Evolutionary conservation across 1,140 invertebrate species (phyloP).

Genomic region (Brachystomella parvula): DNA sequence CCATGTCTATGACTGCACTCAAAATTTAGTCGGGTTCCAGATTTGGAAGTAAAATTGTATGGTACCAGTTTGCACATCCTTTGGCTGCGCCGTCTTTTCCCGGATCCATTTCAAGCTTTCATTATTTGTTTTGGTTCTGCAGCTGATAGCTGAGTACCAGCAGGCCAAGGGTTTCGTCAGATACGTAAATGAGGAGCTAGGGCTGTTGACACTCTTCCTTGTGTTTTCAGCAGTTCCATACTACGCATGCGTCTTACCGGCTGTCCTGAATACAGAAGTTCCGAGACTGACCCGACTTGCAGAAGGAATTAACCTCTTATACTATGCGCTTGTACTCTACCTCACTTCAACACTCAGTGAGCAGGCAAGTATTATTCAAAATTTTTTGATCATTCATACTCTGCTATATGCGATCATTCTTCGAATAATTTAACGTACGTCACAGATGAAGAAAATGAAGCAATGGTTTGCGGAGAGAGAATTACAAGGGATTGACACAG

Average conservation of each 20-base stretch:
- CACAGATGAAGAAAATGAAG: neutral
- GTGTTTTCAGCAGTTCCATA: neutral
- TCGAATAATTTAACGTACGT: neutral
- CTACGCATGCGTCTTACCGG: neutral
- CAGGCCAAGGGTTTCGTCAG: neutral
- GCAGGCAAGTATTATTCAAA: neutral
- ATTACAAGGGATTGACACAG: neutral
- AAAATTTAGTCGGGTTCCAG: neutral
- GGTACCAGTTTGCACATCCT: neutral
- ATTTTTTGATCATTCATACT: neutral
- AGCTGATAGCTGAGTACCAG: neutral
- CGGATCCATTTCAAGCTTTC: too few species aligned
- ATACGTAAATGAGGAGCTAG: neutral
- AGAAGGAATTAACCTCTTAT: neutral
- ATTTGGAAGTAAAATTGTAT: neutral
- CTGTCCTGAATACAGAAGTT: neutral
- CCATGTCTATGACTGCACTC: neutral
- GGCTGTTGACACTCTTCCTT: neutral
- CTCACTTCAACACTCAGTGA: neutral
- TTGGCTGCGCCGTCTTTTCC: too few species aligned
- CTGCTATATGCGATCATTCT: too few species aligned
- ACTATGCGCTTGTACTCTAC: neutral
- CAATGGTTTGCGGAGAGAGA: neutral
- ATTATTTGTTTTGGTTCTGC: neutral
- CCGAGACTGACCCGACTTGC: neutral